Percentiles rank a stretch among this genome's conserved stretches.
phyloP scores from a whole-genome alignment of 2,888 invertebrate species.

The Epiblema foenella region DNA sequence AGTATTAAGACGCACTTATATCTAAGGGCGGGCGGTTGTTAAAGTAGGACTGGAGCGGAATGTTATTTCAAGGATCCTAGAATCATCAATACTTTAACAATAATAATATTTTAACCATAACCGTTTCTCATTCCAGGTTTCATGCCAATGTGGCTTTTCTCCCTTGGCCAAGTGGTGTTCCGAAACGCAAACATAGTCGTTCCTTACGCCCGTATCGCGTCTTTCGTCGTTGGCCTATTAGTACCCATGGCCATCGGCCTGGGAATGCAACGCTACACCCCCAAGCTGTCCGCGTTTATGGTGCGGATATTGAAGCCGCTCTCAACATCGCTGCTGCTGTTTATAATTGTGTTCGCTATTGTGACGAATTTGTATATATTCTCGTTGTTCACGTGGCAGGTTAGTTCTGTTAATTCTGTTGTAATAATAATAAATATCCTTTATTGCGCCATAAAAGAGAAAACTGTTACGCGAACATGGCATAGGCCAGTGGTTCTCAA shows the following conservation, averaged over 20 bases:
- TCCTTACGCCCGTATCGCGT: slow-evolving; percentile 91
- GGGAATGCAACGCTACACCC: slow-evolving; percentile 88
- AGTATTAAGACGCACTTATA: too few species aligned
- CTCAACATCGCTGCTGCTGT: slow-evolving; percentile 90
- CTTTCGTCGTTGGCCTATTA: slow-evolving; percentile 90
- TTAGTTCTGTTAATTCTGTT: slow-evolving; percentile 77
- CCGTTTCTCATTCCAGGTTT: slow-evolving; percentile 85
- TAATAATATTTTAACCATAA: too few species aligned
- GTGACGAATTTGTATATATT: slow-evolving; percentile 96
- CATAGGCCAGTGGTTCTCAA: too few species aligned
- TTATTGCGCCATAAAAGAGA: too few species aligned
- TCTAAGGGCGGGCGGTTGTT: too few species aligned
- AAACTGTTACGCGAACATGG: too few species aligned
- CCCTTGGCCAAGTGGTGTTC: slow-evolving; percentile 92
- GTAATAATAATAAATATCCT: too few species aligned
- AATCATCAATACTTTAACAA: too few species aligned
- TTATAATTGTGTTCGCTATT: slow-evolving; percentile 94
- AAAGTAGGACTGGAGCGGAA: too few species aligned
- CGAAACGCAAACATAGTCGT: slow-evolving; percentile 88
- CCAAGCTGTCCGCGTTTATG: slow-evolving; percentile 88
- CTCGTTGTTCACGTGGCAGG: slow-evolving; percentile 94
- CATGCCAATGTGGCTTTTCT: slow-evolving; percentile 96
- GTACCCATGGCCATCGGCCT: slow-evolving; percentile 87
- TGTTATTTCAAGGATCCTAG: too few species aligned
- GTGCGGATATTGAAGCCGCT: slow-evolving; percentile 94